These are phyloP conservation scores for Hedya salicella DNA, from an alignment of 2,888 invertebrate genomes.

Conservation along the genomic window DNA sequence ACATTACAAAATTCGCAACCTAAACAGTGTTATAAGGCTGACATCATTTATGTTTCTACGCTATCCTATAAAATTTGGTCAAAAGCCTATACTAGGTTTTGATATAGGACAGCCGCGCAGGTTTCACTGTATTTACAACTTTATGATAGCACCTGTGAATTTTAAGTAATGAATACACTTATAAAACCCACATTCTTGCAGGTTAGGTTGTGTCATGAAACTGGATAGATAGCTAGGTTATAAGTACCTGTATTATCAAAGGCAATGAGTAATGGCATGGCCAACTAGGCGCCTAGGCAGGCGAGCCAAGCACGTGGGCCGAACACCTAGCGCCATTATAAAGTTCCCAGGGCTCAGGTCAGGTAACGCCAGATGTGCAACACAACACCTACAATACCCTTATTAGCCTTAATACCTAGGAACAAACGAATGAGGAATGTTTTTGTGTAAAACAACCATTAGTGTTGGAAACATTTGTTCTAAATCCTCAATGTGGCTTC, in stretches of 20 bases:
- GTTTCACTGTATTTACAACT: no score
- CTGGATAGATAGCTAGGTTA: not conserved
- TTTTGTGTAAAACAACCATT: slow-evolving; percentile 13
- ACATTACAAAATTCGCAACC: no score
- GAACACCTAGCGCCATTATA: not conserved
- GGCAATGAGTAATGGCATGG: slow-evolving; percentile 6
- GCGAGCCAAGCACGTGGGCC: slow-evolving; percentile 20
- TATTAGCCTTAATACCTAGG: slow-evolving; percentile 3
- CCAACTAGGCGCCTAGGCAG: slow-evolving; percentile 22
- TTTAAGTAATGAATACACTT: no score
- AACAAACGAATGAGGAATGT: not conserved
- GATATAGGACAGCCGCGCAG: no score
- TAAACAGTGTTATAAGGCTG: no score
- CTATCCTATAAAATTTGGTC: no score
- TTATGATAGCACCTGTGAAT: no score
- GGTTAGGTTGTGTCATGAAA: not conserved
- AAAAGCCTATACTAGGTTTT: no score
- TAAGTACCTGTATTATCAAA: slow-evolving; percentile 11
- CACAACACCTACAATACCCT: slow-evolving; percentile 7
- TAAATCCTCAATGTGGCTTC: slow-evolving; percentile 17
- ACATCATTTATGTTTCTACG: no score
- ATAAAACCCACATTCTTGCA: not conserved
- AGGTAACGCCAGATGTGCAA: slow-evolving; percentile 37
- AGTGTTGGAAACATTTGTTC: slow-evolving; percentile 13
- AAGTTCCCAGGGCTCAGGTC: not conserved